phyloP scores from a whole-genome alignment of 2,113 vertebrate genomes.

The Carassius auratus region DNA sequence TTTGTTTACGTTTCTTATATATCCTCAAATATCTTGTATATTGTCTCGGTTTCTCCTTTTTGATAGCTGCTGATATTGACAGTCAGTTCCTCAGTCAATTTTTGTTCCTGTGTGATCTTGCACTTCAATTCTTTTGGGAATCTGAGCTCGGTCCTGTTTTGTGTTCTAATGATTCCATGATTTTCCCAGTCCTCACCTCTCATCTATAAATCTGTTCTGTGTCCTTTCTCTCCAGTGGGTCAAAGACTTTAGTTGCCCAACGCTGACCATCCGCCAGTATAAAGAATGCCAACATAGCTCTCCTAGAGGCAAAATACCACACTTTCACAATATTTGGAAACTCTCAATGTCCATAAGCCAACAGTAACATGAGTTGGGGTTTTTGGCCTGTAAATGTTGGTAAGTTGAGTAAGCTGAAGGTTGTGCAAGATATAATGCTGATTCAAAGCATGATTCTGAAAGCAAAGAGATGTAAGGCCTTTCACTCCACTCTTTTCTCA shows the following conservation, averaged over 20 bases:
- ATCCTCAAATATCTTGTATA: not conserved
- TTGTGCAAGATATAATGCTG: slow-evolving; percentile 46
- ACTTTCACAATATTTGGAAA: slow-evolving; percentile 47
- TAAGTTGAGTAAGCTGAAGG: slow-evolving; percentile 38
- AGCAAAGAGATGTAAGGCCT: not conserved
- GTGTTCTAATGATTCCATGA: not conserved
- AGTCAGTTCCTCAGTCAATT: not conserved
- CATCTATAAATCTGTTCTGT: slow-evolving; percentile 35
- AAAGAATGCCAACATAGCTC: slow-evolving; percentile 27
- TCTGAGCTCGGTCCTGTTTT: not conserved
- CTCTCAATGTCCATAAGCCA: slow-evolving; percentile 27
- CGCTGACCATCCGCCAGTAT: slow-evolving; percentile 31
- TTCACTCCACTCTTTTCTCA: not conserved
- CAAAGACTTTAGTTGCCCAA: slow-evolving; percentile 46
- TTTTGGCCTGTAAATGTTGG: slow-evolving; percentile 23
- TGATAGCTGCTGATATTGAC: not conserved
- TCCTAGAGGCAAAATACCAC: slow-evolving; percentile 48
- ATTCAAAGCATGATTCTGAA: slow-evolving; percentile 10
- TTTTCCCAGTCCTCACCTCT: slow-evolving; percentile 19
- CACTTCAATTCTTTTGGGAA: not conserved
- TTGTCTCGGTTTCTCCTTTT: not conserved
- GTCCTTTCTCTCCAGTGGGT: slow-evolving; percentile 8
- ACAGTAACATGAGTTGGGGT: slow-evolving; percentile 39
- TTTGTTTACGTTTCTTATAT: not conserved
- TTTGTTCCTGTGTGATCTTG: not conserved